Evolutionary conservation across 1,140 invertebrate species (phyloP).

Genomic region (Pristionchus pacificus): DNA sequence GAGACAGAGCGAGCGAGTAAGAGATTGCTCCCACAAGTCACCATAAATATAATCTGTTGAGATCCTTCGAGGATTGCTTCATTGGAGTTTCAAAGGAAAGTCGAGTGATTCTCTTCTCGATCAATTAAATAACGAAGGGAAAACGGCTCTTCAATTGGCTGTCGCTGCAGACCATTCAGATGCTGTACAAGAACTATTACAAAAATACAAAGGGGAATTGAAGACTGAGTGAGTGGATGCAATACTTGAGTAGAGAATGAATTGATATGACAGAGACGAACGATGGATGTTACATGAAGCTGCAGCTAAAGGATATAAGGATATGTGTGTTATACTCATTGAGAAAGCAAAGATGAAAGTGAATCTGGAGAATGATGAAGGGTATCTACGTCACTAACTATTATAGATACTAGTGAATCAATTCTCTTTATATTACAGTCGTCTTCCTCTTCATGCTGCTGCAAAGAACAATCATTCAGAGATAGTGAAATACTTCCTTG

Average conservation of each 20-base stretch:
- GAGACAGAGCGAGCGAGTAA: conserved; percentile 2
- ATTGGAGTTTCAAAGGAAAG: background rate
- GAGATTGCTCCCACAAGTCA: background rate
- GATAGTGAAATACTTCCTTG: conserved; percentile 10
- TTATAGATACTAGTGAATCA: conserved; percentile 4
- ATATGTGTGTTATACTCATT: conserved; percentile 59
- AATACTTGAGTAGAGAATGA: too few relatives aligned
- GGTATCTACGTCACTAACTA: conserved; percentile 2
- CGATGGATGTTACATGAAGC: conserved; percentile 59
- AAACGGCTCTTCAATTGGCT: conserved; percentile 27
- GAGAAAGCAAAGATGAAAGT: conserved; percentile 55
- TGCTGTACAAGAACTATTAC: conserved; percentile 11
- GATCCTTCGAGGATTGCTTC: background rate
- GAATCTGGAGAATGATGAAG: conserved; percentile 6
- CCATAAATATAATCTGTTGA: background rate
- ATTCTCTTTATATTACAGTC: background rate
- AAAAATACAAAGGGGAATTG: background rate
- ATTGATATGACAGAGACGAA: conserved; percentile 3
- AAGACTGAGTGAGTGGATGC: conserved; percentile 21
- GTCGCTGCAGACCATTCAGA: conserved; percentile 25
- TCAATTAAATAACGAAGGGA: conserved; percentile 23
- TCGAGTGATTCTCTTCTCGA: conserved; percentile 4
- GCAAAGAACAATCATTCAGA: conserved; percentile 24
- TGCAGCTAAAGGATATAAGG: conserved; percentile 56
- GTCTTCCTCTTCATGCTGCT: conserved; percentile 23